These are phyloP conservation scores for Tetranychus cinnabarinus DNA, from an alignment of 1,140 invertebrate species.

Conservation along the genomic window DNA sequence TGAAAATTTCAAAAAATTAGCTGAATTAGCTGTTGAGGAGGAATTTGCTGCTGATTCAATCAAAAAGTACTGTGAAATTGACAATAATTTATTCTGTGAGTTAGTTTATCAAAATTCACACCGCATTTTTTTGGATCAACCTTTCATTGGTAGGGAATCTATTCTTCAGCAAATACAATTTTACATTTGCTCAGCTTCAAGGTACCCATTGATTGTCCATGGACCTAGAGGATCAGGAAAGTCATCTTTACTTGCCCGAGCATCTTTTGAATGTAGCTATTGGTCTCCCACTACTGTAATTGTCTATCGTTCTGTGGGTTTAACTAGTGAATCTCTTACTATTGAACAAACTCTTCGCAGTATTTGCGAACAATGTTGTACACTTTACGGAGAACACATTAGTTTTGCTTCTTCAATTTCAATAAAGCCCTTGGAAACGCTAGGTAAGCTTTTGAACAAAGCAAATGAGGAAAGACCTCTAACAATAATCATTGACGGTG, in stretches of 20 bases:
- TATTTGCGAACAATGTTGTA: constrained; percentile 37
- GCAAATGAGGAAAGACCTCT: constrained; percentile 29
- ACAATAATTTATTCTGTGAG: constrained; percentile 34
- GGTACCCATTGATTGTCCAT: constrained; percentile 53
- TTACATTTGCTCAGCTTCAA: constrained; percentile 34
- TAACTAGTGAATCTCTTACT: constrained; percentile 38
- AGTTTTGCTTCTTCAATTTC: constrained; percentile 13
- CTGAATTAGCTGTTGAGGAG: constrained; percentile 34
- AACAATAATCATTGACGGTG: constrained; percentile 41
- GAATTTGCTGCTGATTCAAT: constrained; percentile 14
- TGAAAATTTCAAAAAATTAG: constrained; percentile 22
- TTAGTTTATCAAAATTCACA: constrained; percentile 20
- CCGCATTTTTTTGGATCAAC: constrained; percentile 17
- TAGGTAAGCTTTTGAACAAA: constrained; percentile 26
- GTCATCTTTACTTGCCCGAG: constrained; percentile 56
- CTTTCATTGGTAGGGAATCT: constrained; percentile 20
- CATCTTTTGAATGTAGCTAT: constrained; percentile 27
- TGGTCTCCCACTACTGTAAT: constrained; percentile 28
- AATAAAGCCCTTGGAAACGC: constrained; percentile 21
- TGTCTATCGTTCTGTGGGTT: constrained; percentile 24
- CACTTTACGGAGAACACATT: constrained; percentile 22
- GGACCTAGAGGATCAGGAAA: constrained; percentile 84
- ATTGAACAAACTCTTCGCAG: constrained; percentile 36
- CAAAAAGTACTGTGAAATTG: constrained; percentile 18
- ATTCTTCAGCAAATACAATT: constrained; percentile 19